Evolutionary conservation across 64 coral and sea anemone genomes (phyloP), one percentile per base, ranked within the genome.

Genomic region (Dendronephthya gigantea): DNA sequence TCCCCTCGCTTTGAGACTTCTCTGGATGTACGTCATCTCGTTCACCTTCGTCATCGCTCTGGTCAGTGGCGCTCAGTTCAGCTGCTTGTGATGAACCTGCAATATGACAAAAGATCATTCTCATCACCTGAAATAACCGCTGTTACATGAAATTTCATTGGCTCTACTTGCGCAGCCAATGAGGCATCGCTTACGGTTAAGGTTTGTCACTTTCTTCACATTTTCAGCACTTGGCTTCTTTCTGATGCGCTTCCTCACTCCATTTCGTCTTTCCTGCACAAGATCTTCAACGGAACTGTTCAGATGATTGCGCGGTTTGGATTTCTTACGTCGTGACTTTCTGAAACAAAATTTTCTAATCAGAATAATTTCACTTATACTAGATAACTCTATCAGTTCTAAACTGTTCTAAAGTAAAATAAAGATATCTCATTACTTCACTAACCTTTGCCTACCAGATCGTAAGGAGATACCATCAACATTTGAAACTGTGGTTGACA

Each of bases 401-500:
- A 45, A 45, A 45, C 41, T 45, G 41, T 45, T 45, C 41, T 11
- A n/a, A n/a, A n/a, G n/a, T n/a, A n/a, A n/a, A n/a, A 17, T 30
- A 2, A 2, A 74, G 2, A 74, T 35, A 25, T 74, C 31, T 27
- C 12, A 19, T 27, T 1, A 1, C 31, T 74, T 35, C 68, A 1
- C 32, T 79, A 15, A 79, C 72, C 72, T 29, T 39, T 19, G 30
- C 15, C 32, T 34, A 3, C 72, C 37, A 37, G 72, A 79, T 33
- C 72, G 72, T 29, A 83, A 84, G 32, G 88, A 90, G 31, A 83
- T 84, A 47, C 89, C 82, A 59, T 90, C 86, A 40, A 87, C 83
- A 37, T 93, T 88, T 34, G 84, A 89, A 15, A 87, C 84, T 30
- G 93, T 92, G 12, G 95, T 93, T 15, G 95, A 98, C 1, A 98